These are phyloP conservation scores for Poecilia velifera DNA, from an alignment of 2,797 vertebrate species.

Conservation along the genomic window DNA sequence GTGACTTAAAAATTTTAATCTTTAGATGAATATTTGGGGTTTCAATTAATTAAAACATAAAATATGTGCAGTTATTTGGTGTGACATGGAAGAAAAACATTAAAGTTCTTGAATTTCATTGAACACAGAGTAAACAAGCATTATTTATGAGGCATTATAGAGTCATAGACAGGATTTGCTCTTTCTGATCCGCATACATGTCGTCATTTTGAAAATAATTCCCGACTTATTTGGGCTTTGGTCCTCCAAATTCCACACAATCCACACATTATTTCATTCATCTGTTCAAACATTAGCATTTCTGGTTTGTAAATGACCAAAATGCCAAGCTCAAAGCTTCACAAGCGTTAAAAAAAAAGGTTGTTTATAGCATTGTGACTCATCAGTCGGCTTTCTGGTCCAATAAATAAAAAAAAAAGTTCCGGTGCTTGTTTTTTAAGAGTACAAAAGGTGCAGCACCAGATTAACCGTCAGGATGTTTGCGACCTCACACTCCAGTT, in stretches of 20 bases:
- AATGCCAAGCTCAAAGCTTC: neutral
- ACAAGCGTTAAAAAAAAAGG: neutral
- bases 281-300: neutral
- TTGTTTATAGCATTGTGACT: neutral
- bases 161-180: neutral
- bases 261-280: neutral
- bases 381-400: neutral
- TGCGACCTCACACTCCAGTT: neutral
- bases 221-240: neutral
- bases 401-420: neutral
- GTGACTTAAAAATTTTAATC: neutral
- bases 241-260: neutral
- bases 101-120: neutral
- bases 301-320: constrained; percentile 1
- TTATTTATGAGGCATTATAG: constrained; percentile 1
- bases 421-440: neutral
- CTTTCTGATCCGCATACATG: neutral
- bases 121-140: neutral
- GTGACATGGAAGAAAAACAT: constrained; percentile 7
- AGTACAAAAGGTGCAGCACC: neutral
- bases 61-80: constrained; percentile 13
- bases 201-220: neutral
- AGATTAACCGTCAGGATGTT: neutral
- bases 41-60: constrained; percentile 12
- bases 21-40: constrained; percentile 14